Evolutionary conservation across 2,888 invertebrate species (phyloP).

Genomic region (Zonitis immaculata): DNA sequence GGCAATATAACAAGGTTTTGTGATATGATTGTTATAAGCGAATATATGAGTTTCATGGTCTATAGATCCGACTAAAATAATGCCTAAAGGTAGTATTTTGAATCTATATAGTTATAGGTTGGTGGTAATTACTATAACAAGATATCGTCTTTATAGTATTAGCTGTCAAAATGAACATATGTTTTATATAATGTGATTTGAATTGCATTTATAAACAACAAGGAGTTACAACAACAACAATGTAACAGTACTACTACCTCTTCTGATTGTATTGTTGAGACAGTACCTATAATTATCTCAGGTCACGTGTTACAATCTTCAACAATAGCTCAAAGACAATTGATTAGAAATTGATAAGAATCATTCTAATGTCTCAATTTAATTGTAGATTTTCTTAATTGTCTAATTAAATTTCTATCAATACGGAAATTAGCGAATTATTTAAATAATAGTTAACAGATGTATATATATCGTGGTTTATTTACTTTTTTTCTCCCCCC

Average conservation of each 20-base stretch:
- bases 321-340: conserved; percentile 26
- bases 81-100: conserved; percentile 12
- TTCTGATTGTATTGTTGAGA: conserved; percentile 20
- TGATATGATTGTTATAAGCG: background rate
- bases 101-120: conserved; percentile 12
- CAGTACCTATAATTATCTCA: conserved; percentile 44
- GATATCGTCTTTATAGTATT: conserved; percentile 33
- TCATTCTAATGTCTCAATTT: conserved; percentile 22
- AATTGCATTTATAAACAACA: conserved; percentile 32
- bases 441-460: conserved; percentile 44
- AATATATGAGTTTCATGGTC: background rate
- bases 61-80: conserved; percentile 5
- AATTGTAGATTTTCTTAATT: conserved; percentile 16
- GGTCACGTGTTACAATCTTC: conserved; percentile 46
- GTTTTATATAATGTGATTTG: conserved; percentile 36
- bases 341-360: conserved; percentile 4
- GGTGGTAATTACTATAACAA: conserved; percentile 31
- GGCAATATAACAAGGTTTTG: background rate
- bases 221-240: conserved; percentile 40
- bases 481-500: conserved; percentile 17
- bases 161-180: conserved; percentile 42
- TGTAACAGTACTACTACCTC: conserved; percentile 46
- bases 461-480: conserved; percentile 40
- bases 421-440: too few species aligned
- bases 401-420: too few species aligned